Conservation (phyloP, 2,113 vertebrate species). For the Alligator mississippiensis region DNA sequence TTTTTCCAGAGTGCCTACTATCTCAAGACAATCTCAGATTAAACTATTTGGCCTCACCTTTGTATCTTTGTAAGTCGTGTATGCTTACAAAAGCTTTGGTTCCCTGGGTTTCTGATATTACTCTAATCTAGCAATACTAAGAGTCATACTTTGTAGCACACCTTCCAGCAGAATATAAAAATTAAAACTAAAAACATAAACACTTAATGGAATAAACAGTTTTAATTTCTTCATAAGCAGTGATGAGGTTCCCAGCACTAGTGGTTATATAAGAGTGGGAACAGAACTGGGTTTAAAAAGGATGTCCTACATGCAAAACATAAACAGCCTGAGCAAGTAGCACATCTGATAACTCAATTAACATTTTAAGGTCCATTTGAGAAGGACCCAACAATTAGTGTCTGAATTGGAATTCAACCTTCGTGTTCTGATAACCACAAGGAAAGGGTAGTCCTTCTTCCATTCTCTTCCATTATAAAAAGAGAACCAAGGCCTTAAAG, state of each 20-base stretch:
- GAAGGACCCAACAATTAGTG: not conserved
- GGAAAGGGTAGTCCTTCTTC: not conserved
- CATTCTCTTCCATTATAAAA: not conserved
- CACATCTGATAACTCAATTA: not conserved
- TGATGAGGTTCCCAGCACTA: not conserved
- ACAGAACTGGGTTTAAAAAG: not conserved
- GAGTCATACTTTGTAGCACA: accelerated
- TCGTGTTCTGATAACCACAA: not conserved
- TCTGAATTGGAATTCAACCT: not conserved
- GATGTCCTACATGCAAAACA: not conserved
- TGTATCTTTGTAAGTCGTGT: not conserved
- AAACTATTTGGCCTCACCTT: not conserved
- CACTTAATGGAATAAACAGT: not conserved
- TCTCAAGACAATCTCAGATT: not conserved
- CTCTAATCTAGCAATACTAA: not conserved
- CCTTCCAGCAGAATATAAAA: not conserved
- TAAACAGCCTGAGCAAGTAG: not conserved
- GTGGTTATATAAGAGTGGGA: not conserved
- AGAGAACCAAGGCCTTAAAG: not conserved
- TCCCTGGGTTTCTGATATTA: not conserved
- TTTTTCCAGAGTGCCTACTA: not conserved
- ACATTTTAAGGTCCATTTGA: not conserved
- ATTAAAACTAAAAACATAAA: not conserved
- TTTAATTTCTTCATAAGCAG: not conserved
- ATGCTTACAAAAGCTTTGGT: not conserved